These are phyloP conservation scores for Diplosoma virens DNA, from an alignment of 23 tunicate species.

Conservation along the genomic window DNA sequence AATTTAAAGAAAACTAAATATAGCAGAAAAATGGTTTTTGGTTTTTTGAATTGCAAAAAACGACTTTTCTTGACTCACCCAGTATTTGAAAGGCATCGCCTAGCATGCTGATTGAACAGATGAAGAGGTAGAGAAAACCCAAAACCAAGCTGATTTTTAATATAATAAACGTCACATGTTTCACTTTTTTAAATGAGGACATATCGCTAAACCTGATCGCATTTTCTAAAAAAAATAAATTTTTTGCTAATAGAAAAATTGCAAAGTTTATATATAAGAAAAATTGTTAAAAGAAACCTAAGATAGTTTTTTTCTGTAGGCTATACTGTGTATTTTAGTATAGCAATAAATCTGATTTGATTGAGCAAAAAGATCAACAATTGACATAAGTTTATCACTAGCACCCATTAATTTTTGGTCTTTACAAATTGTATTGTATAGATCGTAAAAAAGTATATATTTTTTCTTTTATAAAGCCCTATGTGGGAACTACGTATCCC, in stretches of 20 bases:
- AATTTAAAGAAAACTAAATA: background rate
- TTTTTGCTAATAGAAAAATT: background rate
- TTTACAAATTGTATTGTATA: too few species aligned
- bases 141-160: constrained; percentile 32
- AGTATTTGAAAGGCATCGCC: constrained; percentile 75
- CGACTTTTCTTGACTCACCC: constrained; percentile 13
- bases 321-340: too few species aligned
- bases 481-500: too few species aligned
- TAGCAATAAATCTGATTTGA: too few species aligned
- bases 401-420: too few species aligned
- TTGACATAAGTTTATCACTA: too few species aligned
- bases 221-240: constrained; percentile 17
- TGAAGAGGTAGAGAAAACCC: constrained; percentile 57
- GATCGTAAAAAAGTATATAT: too few species aligned
- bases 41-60: background rate
- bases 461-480: too few species aligned
- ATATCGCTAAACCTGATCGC: constrained; percentile 19
- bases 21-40: too few species aligned
- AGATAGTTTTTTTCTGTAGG: too few species aligned
- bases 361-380: too few species aligned
- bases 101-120: constrained; percentile 65
- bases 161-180: background rate
- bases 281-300: too few species aligned
- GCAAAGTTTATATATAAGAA: background rate
- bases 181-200: constrained; percentile 24